These are phyloP conservation scores for Hippocampus abdominalis DNA, from an alignment of 2,113 vertebrate genomes.

Conservation along the genomic window DNA sequence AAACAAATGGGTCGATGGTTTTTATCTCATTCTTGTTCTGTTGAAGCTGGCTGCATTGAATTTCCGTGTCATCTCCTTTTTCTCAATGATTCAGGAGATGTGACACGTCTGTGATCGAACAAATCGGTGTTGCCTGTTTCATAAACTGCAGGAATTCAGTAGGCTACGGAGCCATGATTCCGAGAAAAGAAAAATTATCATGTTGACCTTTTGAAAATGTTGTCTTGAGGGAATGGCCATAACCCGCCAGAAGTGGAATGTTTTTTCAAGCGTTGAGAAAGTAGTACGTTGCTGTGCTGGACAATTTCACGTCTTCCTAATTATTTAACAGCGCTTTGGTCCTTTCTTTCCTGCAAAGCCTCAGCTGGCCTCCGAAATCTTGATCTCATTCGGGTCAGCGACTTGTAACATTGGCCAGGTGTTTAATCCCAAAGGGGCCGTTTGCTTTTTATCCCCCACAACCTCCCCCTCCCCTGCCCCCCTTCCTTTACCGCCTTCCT, in stretches of 20 bases:
- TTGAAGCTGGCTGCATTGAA: no score
- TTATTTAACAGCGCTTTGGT: slow-evolving; percentile 15
- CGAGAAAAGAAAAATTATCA: neutral
- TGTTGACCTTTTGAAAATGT: slow-evolving; percentile 5
- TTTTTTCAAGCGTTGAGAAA: slow-evolving; percentile 12
- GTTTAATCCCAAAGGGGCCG: slow-evolving; percentile 37
- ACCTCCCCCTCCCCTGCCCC: neutral
- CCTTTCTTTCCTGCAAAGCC: neutral
- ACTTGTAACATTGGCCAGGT: slow-evolving; percentile 30
- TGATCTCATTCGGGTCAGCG: slow-evolving; percentile 24
- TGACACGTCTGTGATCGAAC: neutral
- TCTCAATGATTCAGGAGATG: neutral
- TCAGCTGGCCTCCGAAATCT: slow-evolving; percentile 8
- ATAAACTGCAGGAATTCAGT: neutral
- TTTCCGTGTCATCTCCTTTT: no score
- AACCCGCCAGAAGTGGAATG: slow-evolving; percentile 5
- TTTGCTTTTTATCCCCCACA: slow-evolving; percentile 23
- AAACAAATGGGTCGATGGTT: no score
- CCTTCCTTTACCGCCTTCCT: slow-evolving; percentile 28
- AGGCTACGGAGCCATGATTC: neutral
- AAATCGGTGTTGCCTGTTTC: no score
- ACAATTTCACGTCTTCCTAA: slow-evolving; percentile 11
- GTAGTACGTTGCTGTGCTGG: neutral
- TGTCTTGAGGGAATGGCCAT: slow-evolving; percentile 11
- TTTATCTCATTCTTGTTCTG: no score